Evolutionary conservation across 2,113 vertebrate genomes (phyloP).

Genomic region (Zosterops pallidus): DNA sequence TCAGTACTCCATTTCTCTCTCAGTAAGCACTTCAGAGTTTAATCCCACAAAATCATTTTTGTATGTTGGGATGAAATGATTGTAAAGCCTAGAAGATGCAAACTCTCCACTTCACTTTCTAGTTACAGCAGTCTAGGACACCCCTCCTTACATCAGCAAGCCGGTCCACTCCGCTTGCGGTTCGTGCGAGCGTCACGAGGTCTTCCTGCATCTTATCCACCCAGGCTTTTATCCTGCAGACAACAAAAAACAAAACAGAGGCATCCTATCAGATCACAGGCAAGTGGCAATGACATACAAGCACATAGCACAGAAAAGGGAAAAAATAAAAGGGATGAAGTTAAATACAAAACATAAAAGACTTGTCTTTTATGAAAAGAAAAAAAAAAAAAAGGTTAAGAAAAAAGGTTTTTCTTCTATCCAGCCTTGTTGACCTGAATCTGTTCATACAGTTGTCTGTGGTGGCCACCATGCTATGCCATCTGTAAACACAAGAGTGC

Average conservation of each 20-base stretch:
- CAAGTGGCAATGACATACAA: neutral
- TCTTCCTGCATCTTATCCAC: slow-evolving; percentile 97
- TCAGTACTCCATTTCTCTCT: neutral
- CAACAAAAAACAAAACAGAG: slow-evolving; percentile 40
- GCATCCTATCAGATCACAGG: neutral
- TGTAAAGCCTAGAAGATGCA: neutral
- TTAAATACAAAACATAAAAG: neutral
- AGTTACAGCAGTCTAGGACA: neutral
- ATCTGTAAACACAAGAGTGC: neutral
- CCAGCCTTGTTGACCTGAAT: neutral
- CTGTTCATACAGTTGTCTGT: neutral
- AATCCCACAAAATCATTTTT: neutral
- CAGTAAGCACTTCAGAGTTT: neutral
- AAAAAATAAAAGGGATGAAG: neutral
- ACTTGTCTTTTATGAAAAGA: neutral
- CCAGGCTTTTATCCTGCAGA: slow-evolving; percentile 91
- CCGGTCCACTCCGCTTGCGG: slow-evolving; percentile 85
- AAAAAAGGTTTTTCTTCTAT: neutral
- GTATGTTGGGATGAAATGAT: neutral
- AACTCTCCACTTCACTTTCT: neutral
- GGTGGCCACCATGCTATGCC: neutral
- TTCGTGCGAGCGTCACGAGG: slow-evolving; percentile 87
- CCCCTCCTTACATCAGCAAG: slow-evolving; percentile 75
- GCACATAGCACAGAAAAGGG: neutral
- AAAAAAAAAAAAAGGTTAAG: too few species aligned